Conservation (phyloP, 30 jellyfish, hydroid and myxozoan genomes). For the Euphysa ruthae region DNA sequence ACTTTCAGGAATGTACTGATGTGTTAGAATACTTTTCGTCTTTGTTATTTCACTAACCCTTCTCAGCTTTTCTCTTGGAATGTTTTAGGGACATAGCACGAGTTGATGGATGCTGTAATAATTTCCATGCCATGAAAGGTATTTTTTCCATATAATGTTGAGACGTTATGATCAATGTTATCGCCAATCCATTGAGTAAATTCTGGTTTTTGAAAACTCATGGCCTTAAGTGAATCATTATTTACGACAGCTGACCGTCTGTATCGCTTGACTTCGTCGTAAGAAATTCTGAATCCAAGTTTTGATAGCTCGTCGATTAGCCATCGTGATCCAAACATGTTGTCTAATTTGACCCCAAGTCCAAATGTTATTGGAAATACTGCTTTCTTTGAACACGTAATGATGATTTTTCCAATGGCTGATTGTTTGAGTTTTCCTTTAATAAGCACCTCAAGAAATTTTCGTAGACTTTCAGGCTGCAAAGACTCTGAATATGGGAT, state of each 20-base stretch:
- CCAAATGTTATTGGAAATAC: slow-evolving; percentile 30
- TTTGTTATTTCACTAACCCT: slow-evolving; percentile 6
- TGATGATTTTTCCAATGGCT: neutral
- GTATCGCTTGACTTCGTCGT: slow-evolving; percentile 35
- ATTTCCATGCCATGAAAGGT: slow-evolving; percentile 42
- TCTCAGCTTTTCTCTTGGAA: neutral
- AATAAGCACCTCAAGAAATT: neutral
- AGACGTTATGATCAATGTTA: slow-evolving; percentile 24
- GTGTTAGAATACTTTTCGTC: slow-evolving; percentile 16
- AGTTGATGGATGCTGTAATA: no score
- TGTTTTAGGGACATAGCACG: no score
- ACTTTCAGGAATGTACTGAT: slow-evolving; percentile 6
- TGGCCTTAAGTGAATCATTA: neutral
- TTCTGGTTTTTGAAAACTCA: neutral
- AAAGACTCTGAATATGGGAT: no score
- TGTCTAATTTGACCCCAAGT: slow-evolving; percentile 35
- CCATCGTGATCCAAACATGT: slow-evolving; percentile 29
- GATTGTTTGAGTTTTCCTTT: neutral
- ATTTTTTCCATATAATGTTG: slow-evolving; percentile 35
- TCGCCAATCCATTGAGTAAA: slow-evolving; percentile 33
- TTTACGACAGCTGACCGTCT: slow-evolving; percentile 9
- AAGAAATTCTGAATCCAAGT: slow-evolving; percentile 27
- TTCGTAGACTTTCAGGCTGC: slow-evolving; percentile 1
- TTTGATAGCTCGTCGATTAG: slow-evolving; percentile 8
- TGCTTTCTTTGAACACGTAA: neutral